phyloP scores from a whole-genome alignment of 2,113 vertebrate species.

The Cacatua alba region DNA sequence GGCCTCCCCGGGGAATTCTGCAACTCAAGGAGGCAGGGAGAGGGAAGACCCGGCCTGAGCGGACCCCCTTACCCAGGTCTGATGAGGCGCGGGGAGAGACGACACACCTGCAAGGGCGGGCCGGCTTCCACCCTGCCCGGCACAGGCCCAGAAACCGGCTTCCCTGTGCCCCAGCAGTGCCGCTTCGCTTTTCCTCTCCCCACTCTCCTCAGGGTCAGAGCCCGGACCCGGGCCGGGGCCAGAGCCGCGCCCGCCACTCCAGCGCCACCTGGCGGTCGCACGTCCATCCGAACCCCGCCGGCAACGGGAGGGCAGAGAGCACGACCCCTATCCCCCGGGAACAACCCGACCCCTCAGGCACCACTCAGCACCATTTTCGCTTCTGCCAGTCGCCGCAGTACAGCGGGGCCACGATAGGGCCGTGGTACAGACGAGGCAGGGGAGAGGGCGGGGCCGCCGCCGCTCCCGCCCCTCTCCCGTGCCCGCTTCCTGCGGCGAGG shows the following conservation, averaged over 20 bases:
- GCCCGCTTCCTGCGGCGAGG: not conserved
- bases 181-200: not conserved
- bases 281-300: no score
- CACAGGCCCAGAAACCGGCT: not conserved
- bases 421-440: rapidly evolving
- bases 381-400: rapidly evolving
- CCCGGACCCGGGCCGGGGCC: no score
- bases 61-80: not conserved
- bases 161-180: no score
- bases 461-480: not conserved
- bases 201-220: not conserved
- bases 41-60: no score
- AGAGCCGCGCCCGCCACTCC: not conserved
- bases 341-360: no score
- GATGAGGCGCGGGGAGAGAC: not conserved
- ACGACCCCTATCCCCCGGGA: rapidly evolving
- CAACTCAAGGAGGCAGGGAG: not conserved
- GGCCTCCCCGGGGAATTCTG: not conserved
- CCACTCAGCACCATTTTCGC: rapidly evolving
- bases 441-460: rapidly evolving
- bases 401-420: rapidly evolving
- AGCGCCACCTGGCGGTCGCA: not conserved
- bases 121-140: not conserved
- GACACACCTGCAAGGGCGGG: no score
- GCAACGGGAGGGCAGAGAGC: not conserved